Base-by-base conservation (phyloP, 2,888 invertebrate species). In the Polyommatus icarus region DNA sequence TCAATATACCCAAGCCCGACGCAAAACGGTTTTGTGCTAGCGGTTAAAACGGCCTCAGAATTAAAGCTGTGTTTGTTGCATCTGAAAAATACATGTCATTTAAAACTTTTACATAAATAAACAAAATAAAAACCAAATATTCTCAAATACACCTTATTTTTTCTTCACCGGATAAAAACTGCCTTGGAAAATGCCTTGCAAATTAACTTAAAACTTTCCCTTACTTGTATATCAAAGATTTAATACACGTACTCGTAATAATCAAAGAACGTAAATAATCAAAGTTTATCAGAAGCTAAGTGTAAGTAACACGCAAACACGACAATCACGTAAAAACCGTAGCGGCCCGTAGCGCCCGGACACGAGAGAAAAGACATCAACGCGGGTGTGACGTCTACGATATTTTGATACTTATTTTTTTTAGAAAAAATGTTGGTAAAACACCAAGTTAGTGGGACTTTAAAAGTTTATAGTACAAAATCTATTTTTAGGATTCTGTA, bases 311-410 rank as follows among this genome's bases (percentile, higher is more conserved):
- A 67, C 6, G 67, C 29, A 29, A 67, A 20, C 8, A 72, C 12
- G 40, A 20, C 8, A 72, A 5, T 72, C 36, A 15, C 50, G 75
- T 50, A 24, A 54, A 75, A 50, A 5, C 50, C 75, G 75, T 75
- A 29, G 75, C 12, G 54, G 12, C 3, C 15, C 29, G 50, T 75
- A 75, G 75, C 15, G 12, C 29, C 5, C 24, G 6, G 29, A 75
- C 18, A 75, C 75, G 3, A 54, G 84, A 85, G 83, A 85, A 89
- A 89, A 90, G 90, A 90, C 88, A 85, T 90, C 87, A 88, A 90
- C 90, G 90, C 87, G 87, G 29, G 77, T 72, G 20, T 72, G 7
- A 32, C 20, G 57, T 72, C 29, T 75, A 75, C 75, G 50, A 29
- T 15, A 24, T 50, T 29, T 15, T 5, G 46, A 20, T 46, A 40